Base-by-base conservation (phyloP, 2,797 vertebrate genomes). In the Labroides dimidiatus region DNA sequence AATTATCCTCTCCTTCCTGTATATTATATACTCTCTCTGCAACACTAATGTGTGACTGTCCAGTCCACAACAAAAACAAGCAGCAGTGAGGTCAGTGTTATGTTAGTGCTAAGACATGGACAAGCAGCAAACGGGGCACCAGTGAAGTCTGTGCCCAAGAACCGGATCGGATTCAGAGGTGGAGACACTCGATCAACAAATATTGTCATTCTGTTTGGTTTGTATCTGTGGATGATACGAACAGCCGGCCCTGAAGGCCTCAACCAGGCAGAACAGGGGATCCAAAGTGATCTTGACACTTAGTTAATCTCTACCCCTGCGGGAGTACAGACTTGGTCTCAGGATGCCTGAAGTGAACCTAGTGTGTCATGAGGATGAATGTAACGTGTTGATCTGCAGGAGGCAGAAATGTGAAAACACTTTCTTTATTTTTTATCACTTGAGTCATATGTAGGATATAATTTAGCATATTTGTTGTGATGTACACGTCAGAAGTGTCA, bases 1-100 rank as follows among this genome's bases (percentile, higher is more conserved):
- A 74, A 77, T 87, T 70, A 77, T 81, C 53, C 60, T 63, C 65
- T 77, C 30, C 20, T 61, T 62, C 21, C 30, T 56, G 51, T 20
- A 41, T 23, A 53, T 75, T 59, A 36, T 45, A 55, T n/a, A 42
- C 50, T 73, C 73, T 44, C 76, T 62, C 60, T 57, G 33, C 70
- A 68, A 20, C 47, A 42, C 55, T 42, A 59, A 36, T 63, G 67
- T 69, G 47, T 64, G 55, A 68, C 68, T 43, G 60, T 75, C 71
- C 36, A 57, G 55, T 45, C 19, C 45, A 78, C 50, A 73, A 51
- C 41, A 30, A 43, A 72, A 56, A 69, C 55, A 33, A 51, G 57
- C 58, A 30, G 24, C 21, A 64, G 57, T 71, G 64, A 68, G 30
- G 57, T 77, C 54, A 51, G 43, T 72, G 69, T 78, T 67, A 52